A percentile compares a stretch with the other conserved stretches of the same genome.
Evolutionary conservation across 2,113 vertebrate species (phyloP).

Genomic region (Percopsis transmontana): DNA sequence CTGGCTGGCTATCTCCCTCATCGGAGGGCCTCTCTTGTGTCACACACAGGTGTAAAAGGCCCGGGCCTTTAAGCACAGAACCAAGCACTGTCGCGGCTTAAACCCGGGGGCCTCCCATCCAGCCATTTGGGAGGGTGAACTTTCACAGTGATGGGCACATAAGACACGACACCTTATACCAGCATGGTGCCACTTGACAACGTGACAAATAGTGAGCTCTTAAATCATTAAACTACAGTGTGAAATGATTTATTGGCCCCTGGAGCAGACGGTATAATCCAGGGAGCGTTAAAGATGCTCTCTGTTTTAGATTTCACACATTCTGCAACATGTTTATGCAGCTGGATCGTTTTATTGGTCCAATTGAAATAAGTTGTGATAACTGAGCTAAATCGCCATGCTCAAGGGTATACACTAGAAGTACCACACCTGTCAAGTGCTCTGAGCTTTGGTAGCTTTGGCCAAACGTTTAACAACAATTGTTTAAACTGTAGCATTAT

Average conservation of each 20-base stretch:
- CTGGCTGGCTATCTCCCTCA: slow-evolving; percentile 62
- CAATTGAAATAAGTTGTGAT: slow-evolving; percentile 75
- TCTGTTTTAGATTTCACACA: slow-evolving; percentile 76
- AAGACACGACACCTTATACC: slow-evolving; percentile 74
- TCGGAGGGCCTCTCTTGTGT: slow-evolving; percentile 47
- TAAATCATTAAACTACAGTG: slow-evolving; percentile 69
- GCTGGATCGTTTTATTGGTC: slow-evolving; percentile 81
- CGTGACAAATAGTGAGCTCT: slow-evolving; percentile 69
- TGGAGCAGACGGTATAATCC: slow-evolving; percentile 59
- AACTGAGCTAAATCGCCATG: slow-evolving; percentile 68
- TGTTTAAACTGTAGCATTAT: slow-evolving; percentile 17
- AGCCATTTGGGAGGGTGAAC: slow-evolving; percentile 78
- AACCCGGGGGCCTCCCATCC: slow-evolving; percentile 67
- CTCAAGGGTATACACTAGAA: slow-evolving; percentile 64
- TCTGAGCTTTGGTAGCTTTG: slow-evolving; percentile 20
- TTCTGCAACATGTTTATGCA: slow-evolving; percentile 82
- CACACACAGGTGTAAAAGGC: slow-evolving; percentile 75
- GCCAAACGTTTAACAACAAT: slow-evolving; percentile 2
- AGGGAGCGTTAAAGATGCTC: slow-evolving; percentile 71
- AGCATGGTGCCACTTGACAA: slow-evolving; percentile 72
- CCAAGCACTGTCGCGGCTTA: slow-evolving; percentile 51
- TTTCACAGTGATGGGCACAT: slow-evolving; percentile 75
- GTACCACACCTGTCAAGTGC: slow-evolving; percentile 68
- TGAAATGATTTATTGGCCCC: slow-evolving; percentile 74
- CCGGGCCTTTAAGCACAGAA: slow-evolving; percentile 51